Base-by-base conservation (phyloP, 2,888 invertebrate species). In the Lymantria dispar region DNA sequence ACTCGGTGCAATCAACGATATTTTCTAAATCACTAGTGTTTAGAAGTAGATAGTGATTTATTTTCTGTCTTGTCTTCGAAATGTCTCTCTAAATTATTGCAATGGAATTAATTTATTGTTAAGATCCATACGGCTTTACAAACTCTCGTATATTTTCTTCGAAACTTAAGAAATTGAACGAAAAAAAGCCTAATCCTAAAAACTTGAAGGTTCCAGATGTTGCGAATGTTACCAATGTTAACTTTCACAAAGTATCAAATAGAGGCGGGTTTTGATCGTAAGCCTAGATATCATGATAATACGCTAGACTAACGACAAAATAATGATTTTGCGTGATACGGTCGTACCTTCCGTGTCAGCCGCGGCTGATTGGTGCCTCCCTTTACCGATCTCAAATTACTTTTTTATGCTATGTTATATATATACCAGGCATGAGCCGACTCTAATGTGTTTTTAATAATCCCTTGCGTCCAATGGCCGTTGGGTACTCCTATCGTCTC, bases 361-460 rank as follows among this genome's bases (percentile, higher is more conserved):
- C 83, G 83, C 87, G 86, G 80, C 65, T 82, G 87, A 88, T 88
- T 85, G 85, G 86, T 70, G 71, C 78, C 78, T 75, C 74, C 79
- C 81, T 70, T 60, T 65, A 79, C 83, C 86, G 86, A 88, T 87
- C 85, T 85, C 77, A 86, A 89, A 88, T 88, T 85, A 81, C 84
- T 63, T 64, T 64, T 85, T 87, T 80, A 72, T 69, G 75, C 76
- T 80, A 82, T 77, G 80, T 83, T 78, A 48, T 52, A 53, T n/a
- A n/a, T 46, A 42, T 62, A 56, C 81, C 85, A 89, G 87, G 87
- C 87, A 87, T 87, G 87, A 8, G 85, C 78, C 72, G 63, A 13
- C 77, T 68, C 85, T 90, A 91, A 91, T 89, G 90, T 69, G 76
- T 87, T 89, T 91, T 90, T 90, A 91, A 91, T 91, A 89, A 91